A percentile compares a stretch with the other conserved stretches of the same genome.
Evolutionary conservation across 2,888 invertebrate species (phyloP).

Genomic region (Rambutsinella grinnellia): DNA sequence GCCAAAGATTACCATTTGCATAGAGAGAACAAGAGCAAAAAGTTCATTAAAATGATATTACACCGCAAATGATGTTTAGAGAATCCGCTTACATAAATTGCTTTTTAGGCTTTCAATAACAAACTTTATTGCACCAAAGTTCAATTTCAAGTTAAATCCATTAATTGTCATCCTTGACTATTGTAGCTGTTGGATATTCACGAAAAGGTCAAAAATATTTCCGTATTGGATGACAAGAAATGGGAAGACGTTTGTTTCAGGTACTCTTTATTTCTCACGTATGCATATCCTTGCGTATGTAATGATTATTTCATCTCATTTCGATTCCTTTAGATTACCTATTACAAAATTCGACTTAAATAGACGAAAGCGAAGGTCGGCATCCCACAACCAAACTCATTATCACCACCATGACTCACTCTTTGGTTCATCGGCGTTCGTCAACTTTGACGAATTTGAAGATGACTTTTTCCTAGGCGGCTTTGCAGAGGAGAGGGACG

Average conservation of each 20-base stretch:
- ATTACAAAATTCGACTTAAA: slow-evolving; percentile 55
- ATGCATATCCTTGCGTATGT: too few species aligned
- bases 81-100: too few species aligned
- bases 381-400: slow-evolving; percentile 1
- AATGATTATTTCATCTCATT: too few species aligned
- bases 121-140: too few species aligned
- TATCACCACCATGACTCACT: slow-evolving; percentile 12
- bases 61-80: too few species aligned
- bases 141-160: too few species aligned
- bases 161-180: too few species aligned
- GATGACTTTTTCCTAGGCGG: slow-evolving; percentile 41
- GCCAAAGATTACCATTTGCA: too few species aligned
- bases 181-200: slow-evolving; percentile 73
- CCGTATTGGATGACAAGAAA: slow-evolving; percentile 68
- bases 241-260: slow-evolving; percentile 74
- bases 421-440: slow-evolving; percentile 49
- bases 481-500: not conserved
- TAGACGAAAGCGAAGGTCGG: slow-evolving; percentile 21
- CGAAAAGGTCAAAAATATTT: slow-evolving; percentile 71
- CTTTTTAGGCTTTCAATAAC: too few species aligned
- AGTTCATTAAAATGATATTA: too few species aligned
- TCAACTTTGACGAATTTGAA: slow-evolving; percentile 60
- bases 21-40: not conserved
- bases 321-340: too few species aligned
- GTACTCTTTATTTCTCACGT: slow-evolving; percentile 68